These are phyloP conservation scores for Aphrocallistes beatrix DNA, from an alignment of 37 sponge, comb jelly and placozoan species.

Conservation along the genomic window DNA sequence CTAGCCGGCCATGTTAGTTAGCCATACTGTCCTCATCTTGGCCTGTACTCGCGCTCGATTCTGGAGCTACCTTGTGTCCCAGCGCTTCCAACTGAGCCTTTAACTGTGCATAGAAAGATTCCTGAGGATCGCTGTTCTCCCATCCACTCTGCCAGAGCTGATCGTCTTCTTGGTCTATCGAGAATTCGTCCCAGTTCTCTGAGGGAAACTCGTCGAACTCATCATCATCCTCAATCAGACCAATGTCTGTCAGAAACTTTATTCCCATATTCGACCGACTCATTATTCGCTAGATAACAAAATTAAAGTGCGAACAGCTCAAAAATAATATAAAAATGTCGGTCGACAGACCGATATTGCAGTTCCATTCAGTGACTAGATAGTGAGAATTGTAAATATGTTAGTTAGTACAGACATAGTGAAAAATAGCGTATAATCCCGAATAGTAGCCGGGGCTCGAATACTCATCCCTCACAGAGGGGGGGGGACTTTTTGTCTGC, in stretches of 20 bases:
- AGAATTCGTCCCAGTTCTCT: background rate
- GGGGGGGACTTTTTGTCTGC: too few species aligned
- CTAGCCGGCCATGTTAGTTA: too few species aligned
- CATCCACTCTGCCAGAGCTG: conserved; percentile 1
- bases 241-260: background rate
- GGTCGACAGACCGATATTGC: too few species aligned
- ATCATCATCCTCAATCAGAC: background rate
- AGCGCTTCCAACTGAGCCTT: background rate
- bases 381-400: too few species aligned
- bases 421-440: too few species aligned
- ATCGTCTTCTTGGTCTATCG: background rate
- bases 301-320: too few species aligned
- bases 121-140: background rate
- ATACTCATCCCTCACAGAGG: too few species aligned
- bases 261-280: background rate
- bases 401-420: too few species aligned
- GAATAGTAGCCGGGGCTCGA: too few species aligned
- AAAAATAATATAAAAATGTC: too few species aligned
- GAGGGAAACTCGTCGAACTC: conserved; percentile 5
- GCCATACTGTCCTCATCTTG: background rate
- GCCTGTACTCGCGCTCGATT: background rate
- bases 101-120: background rate
- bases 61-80: background rate
- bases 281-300: too few species aligned
- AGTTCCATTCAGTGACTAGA: too few species aligned